Evolutionary conservation across 2,888 invertebrate genomes (phyloP).

Genomic region (Lingula anatina): DNA sequence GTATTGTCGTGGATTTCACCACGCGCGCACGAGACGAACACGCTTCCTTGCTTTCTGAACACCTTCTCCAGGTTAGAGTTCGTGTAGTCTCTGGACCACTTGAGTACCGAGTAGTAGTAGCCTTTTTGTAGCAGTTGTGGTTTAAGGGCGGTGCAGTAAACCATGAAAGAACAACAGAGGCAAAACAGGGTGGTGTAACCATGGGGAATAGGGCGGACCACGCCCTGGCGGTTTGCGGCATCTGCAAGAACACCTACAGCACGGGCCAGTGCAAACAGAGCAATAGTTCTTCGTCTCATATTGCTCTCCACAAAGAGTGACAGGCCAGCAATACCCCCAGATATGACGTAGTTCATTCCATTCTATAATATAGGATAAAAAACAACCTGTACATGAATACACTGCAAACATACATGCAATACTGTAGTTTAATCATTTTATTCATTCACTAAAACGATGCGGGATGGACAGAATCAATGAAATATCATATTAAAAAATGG

Average conservation of each 20-base stretch:
- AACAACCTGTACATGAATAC: no score
- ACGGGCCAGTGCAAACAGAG: conserved; percentile 29
- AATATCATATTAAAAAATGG: no score
- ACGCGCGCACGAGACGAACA: conserved; percentile 26
- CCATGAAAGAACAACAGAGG: conserved; percentile 21
- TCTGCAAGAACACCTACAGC: conserved; percentile 29
- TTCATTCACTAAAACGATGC: no score
- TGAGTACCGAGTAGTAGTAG: conserved; percentile 31
- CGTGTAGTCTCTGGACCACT: conserved; percentile 34
- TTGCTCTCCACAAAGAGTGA: conserved; percentile 23
- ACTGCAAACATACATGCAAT: no score
- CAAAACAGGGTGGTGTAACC: conserved; percentile 28
- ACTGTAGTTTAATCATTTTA: no score
- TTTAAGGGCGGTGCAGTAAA: conserved; percentile 22
- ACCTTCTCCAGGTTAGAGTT: conserved; percentile 17
- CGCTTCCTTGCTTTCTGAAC: conserved; percentile 20
- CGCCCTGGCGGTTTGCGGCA: conserved; percentile 23
- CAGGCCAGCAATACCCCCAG: conserved; percentile 31
- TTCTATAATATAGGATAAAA: no score
- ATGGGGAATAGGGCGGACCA: conserved; percentile 22
- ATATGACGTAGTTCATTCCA: conserved; percentile 28
- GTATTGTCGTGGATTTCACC: conserved; percentile 23
- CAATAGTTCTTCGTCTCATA: conserved; percentile 19
- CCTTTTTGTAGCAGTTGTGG: conserved; percentile 25
- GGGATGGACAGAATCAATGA: no score